phyloP scores from a whole-genome alignment of 1,140 invertebrate species.

The Schlechtendalia chinensis region DNA sequence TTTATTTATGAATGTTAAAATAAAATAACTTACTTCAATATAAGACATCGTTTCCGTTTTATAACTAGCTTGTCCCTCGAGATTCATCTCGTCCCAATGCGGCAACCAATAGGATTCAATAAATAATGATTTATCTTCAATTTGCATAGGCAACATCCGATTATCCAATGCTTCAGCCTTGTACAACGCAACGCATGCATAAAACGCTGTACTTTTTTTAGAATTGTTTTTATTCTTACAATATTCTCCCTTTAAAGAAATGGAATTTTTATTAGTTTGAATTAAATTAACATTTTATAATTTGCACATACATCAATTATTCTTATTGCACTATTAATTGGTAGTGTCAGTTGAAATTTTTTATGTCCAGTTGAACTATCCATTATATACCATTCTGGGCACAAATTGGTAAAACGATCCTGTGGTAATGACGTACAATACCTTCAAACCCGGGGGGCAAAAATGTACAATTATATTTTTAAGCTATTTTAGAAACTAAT shows the following conservation, averaged over 20 bases:
- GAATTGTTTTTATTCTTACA: constrained; percentile 65
- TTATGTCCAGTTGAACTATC: not conserved
- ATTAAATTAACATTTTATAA: not conserved
- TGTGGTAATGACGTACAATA: constrained; percentile 65
- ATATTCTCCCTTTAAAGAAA: constrained; percentile 61
- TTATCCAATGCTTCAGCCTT: constrained; percentile 75
- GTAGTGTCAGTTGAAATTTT: constrained; percentile 48
- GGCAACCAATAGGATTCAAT: constrained; percentile 56
- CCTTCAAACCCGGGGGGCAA: constrained; percentile 55
- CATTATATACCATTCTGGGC: constrained; percentile 49
- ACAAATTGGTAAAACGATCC: constrained; percentile 24
- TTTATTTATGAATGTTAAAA: constrained; percentile 13
- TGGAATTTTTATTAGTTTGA: not conserved
- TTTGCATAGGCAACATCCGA: constrained; percentile 69
- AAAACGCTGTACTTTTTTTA: constrained; percentile 77
- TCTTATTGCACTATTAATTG: constrained; percentile 50
- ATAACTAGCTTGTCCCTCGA: constrained; percentile 64
- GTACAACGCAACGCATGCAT: constrained; percentile 72
- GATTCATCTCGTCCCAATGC: constrained; percentile 60
- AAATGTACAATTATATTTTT: too few species aligned
- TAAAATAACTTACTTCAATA: constrained; percentile 61
- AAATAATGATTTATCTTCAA: constrained; percentile 4
- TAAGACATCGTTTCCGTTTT: constrained; percentile 70
- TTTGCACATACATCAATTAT: constrained; percentile 50
- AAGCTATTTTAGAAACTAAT: too few species aligned